Percentiles rank a stretch among this genome's conserved stretches.
Conservation (phyloP, 2,888 invertebrate species). For the Pollenia labialis region DNA sequence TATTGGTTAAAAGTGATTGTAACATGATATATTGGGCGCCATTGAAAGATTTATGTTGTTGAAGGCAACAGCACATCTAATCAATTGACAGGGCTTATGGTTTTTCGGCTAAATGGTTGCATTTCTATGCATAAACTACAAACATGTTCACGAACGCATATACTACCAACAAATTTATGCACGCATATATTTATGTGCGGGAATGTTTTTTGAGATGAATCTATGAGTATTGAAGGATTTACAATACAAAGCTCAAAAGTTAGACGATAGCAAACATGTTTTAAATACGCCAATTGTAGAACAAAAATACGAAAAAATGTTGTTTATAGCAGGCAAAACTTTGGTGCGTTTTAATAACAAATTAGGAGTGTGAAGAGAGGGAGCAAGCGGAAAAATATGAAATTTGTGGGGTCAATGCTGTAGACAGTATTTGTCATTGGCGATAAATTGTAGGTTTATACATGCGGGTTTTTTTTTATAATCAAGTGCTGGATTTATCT, state of each 20-base stretch:
- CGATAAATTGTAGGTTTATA: slow-evolving; percentile 27
- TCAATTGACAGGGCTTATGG: slow-evolving; percentile 70
- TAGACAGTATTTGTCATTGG: slow-evolving; percentile 23
- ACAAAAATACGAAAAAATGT: slow-evolving; percentile 36
- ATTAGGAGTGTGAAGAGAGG: neutral
- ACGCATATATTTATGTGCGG: slow-evolving; percentile 33
- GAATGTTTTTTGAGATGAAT: slow-evolving; percentile 8
- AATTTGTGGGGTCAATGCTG: slow-evolving; percentile 5
- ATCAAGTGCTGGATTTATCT: slow-evolving; percentile 3
- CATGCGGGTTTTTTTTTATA: neutral
- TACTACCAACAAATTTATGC: slow-evolving; percentile 2
- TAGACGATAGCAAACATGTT: slow-evolving; percentile 52
- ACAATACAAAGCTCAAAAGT: slow-evolving; percentile 31
- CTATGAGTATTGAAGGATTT: slow-evolving; percentile 36
- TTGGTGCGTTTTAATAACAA: slow-evolving; percentile 17
- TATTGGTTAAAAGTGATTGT: slow-evolving; percentile 72
- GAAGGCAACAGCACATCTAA: slow-evolving; percentile 62
- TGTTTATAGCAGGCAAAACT: slow-evolving; percentile 40
- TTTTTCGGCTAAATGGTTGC: slow-evolving; percentile 29
- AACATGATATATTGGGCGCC: slow-evolving; percentile 72
- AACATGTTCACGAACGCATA: slow-evolving; percentile 18
- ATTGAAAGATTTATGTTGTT: slow-evolving; percentile 71
- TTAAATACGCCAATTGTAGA: slow-evolving; percentile 52
- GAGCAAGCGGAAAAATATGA: neutral
- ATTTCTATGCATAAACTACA: slow-evolving; percentile 43